Percentiles rank a stretch among this genome's conserved stretches.
phyloP scores from a whole-genome alignment of 1,140 invertebrate genomes.

The Nautilus pompilius region DNA sequence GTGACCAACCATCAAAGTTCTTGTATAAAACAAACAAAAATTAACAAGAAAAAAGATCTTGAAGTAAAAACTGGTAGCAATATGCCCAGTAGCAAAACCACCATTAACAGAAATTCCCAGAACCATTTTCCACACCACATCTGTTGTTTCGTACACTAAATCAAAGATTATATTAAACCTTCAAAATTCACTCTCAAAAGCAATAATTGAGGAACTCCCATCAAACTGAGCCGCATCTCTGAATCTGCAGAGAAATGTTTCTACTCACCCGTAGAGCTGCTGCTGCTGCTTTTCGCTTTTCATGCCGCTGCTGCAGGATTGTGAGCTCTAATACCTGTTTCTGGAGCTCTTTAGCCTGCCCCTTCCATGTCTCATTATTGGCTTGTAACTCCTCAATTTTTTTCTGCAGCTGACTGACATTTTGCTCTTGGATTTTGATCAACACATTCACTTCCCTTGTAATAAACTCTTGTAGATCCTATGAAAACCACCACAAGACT shows the following conservation, averaged over 20 bases:
- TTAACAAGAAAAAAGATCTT: too few relatives aligned
- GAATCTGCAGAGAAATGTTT: not conserved
- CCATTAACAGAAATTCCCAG: too few relatives aligned
- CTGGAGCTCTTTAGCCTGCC: conserved; percentile 31
- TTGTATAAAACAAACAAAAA: too few relatives aligned
- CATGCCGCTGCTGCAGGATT: conserved; percentile 29
- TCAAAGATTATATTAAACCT: too few relatives aligned
- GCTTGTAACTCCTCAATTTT: conserved; percentile 59
- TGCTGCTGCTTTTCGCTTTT: conserved; percentile 33
- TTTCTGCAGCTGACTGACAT: conserved; percentile 15
- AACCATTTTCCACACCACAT: too few relatives aligned
- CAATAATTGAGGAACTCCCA: not conserved
- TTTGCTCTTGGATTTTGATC: conserved; percentile 18
- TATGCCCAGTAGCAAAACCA: too few relatives aligned
- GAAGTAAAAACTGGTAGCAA: too few relatives aligned
- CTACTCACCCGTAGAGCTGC: conserved; percentile 28
- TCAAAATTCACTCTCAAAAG: too few relatives aligned
- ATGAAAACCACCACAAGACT: too few relatives aligned
- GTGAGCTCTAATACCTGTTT: conserved; percentile 32
- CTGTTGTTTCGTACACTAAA: too few relatives aligned
- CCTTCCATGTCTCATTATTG: conserved; percentile 33
- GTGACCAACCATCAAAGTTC: too few relatives aligned
- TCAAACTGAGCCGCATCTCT: not conserved
- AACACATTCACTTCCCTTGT: conserved; percentile 20
- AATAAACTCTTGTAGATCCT: conserved; percentile 21